Conservation (phyloP, 2,113 vertebrate genomes). For the Gavia stellata region DNA sequence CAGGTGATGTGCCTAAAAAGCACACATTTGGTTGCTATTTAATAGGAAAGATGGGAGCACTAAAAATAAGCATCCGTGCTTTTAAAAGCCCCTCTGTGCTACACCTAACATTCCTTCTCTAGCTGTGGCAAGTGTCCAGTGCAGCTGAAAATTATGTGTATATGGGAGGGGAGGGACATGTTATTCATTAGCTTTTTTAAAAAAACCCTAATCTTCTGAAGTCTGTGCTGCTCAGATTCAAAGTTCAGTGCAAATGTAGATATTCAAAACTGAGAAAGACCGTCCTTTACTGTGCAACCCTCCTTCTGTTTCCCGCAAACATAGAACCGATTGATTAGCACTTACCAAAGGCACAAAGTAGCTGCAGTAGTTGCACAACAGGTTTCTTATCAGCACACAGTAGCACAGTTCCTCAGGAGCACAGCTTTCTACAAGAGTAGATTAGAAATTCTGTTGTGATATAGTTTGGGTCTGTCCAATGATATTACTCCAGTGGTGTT, state of each 20-base stretch:
- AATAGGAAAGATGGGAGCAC: not conserved
- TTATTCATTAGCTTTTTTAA: not conserved
- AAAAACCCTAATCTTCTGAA: not conserved
- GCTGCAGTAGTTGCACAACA: not conserved
- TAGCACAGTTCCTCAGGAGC: not conserved
- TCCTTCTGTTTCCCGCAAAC: not conserved
- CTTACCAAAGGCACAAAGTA: not conserved
- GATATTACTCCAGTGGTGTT: not conserved
- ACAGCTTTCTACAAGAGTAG: not conserved
- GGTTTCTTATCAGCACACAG: not conserved
- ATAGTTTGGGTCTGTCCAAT: not conserved
- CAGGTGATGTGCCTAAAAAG: not conserved
- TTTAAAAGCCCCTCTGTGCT: not conserved
- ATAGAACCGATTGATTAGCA: not conserved
- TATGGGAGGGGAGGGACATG: not conserved
- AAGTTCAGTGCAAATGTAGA: not conserved
- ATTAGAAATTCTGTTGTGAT: not conserved
- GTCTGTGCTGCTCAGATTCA: not conserved
- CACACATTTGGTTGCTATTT: not conserved
- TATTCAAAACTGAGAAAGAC: not conserved
- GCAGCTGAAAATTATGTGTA: not conserved
- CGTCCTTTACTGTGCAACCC: not conserved
- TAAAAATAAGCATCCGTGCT: not conserved
- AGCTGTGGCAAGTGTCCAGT: not conserved
- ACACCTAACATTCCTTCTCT: not conserved